Conservation (phyloP, 2,888 invertebrate genomes). For the Aricia artaxerxes region DNA sequence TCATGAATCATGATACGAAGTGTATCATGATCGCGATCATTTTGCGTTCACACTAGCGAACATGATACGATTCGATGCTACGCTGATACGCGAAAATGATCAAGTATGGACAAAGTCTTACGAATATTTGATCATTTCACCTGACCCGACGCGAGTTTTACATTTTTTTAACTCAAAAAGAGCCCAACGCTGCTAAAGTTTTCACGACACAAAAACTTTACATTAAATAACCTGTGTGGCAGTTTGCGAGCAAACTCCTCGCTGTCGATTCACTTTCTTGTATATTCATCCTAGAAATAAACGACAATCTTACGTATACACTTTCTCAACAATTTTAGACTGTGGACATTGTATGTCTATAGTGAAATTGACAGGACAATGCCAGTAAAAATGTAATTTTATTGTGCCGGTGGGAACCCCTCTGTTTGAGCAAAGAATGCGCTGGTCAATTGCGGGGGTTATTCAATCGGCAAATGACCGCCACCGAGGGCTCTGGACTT, state of each 20-base stretch:
- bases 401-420: not conserved
- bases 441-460: not conserved
- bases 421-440: not conserved
- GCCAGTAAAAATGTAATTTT: not conserved
- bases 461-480: conserved; percentile 7
- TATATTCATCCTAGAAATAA: no score
- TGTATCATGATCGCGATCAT: no score
- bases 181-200: not conserved
- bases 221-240: not conserved
- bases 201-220: no score
- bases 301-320: not conserved
- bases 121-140: no score
- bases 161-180: not conserved
- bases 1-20: no score
- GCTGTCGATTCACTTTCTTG: not conserved
- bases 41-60: no score
- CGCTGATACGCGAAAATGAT: no score
- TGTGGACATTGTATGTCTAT: not conserved
- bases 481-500: conserved; percentile 9
- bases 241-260: not conserved
- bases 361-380: not conserved
- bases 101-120: no score
- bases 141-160: no score
- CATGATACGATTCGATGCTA: no score
- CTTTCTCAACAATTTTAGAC: not conserved